Conservation (phyloP, 2,888 invertebrate species). For the Diaprepes abbreviatus region DNA sequence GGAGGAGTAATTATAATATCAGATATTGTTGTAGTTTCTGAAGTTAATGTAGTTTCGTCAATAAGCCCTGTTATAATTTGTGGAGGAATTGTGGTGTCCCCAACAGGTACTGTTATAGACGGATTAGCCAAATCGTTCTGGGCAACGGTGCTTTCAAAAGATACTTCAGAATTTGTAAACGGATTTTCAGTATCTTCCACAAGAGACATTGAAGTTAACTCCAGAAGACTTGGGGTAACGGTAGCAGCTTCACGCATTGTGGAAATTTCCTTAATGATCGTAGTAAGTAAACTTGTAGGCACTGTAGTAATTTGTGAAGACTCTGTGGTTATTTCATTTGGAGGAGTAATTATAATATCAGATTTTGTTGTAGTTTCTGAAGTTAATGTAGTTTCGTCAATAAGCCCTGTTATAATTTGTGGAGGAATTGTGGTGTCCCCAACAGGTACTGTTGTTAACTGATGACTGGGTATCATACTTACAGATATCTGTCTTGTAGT, state of each 20-base stretch:
- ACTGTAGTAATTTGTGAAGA: background rate
- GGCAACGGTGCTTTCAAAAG: background rate
- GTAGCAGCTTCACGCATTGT: background rate
- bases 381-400: background rate
- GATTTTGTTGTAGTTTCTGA: background rate
- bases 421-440: background rate
- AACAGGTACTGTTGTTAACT: background rate
- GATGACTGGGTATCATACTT: constrained; percentile 34
- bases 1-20: background rate
- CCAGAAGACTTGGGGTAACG: background rate
- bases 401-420: background rate
- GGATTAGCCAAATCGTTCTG: background rate
- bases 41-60: background rate
- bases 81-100: background rate
- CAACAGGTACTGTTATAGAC: background rate
- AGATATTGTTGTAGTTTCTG: background rate
- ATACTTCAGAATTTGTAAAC: background rate
- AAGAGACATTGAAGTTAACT: constrained; percentile 3
- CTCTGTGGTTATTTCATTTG: background rate
- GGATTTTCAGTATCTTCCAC: background rate
- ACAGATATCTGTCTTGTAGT: constrained; percentile 29
- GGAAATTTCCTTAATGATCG: background rate
- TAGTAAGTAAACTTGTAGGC: too few relatives aligned
- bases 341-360: background rate
- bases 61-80: background rate